Conservation (phyloP, 2,113 vertebrate species). For the Salvelinus namaycush region DNA sequence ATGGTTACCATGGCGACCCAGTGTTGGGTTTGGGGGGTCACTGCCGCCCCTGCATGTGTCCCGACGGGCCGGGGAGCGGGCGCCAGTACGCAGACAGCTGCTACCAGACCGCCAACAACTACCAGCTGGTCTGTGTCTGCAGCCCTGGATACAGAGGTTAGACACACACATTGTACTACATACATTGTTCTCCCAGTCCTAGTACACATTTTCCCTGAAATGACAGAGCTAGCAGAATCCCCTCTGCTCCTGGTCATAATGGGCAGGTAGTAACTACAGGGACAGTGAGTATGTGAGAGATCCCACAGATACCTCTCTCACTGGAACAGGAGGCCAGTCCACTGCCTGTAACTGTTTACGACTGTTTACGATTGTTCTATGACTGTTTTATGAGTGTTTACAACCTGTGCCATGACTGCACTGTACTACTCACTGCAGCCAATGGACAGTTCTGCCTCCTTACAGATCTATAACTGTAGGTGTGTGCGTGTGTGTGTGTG, state of each 20-base stretch:
- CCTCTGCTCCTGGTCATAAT: background rate
- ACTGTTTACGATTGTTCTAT: too few species aligned
- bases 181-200: background rate
- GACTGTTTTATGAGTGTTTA: too few species aligned
- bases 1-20: slow-evolving; percentile 89
- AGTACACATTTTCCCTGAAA: slow-evolving; percentile 25
- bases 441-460: too few species aligned
- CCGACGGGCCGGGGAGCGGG: slow-evolving; percentile 85
- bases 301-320: background rate
- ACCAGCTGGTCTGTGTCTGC: slow-evolving; percentile 87
- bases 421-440: too few species aligned
- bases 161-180: slow-evolving; percentile 15
- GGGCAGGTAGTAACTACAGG: slow-evolving; percentile 9
- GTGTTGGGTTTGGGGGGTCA: slow-evolving; percentile 84
- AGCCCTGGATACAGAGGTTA: slow-evolving; percentile 83
- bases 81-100: slow-evolving; percentile 91
- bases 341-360: background rate
- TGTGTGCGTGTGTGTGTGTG: background rate
- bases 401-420: too few species aligned
- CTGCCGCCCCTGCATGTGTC: slow-evolving; percentile 92
- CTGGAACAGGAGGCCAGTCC: background rate
- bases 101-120: slow-evolving; percentile 75
- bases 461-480: background rate
- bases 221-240: slow-evolving; percentile 1
- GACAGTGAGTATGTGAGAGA: background rate